These are phyloP conservation scores for Coelopa frigida DNA, from an alignment of 1,140 invertebrate species.

Conservation along the genomic window DNA sequence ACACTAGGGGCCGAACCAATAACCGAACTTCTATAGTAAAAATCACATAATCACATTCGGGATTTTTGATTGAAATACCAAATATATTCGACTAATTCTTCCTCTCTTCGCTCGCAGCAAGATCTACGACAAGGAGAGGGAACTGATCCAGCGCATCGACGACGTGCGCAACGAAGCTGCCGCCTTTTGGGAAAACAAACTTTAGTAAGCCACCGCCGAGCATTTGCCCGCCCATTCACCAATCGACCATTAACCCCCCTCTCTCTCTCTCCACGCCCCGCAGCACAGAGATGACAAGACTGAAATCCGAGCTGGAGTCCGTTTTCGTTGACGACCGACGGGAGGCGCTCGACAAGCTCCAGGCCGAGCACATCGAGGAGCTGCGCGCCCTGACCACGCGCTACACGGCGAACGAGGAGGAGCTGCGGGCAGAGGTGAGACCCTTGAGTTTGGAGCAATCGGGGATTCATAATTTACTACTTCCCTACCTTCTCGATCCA, in stretches of 20 bases:
- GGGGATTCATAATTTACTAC: background rate
- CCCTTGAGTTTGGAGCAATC: background rate
- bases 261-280: conserved; percentile 18
- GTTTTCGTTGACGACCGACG: conserved; percentile 54
- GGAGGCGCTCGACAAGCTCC: conserved; percentile 49
- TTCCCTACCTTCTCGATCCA: conserved; percentile 26
- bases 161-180: conserved; percentile 52
- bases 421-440: conserved; percentile 50
- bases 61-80: background rate
- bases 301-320: conserved; percentile 54
- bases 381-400: conserved; percentile 47
- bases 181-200: conserved; percentile 50
- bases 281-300: conserved; percentile 48
- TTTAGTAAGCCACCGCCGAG: conserved; percentile 35
- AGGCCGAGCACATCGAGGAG: conserved; percentile 48
- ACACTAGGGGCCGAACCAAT: background rate
- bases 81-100: background rate
- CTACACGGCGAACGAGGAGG: conserved; percentile 50
- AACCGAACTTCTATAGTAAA: background rate
- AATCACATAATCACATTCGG: background rate
- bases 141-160: conserved; percentile 49
- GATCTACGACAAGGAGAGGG: conserved; percentile 50
- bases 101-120: conserved; percentile 26
- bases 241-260: too few species aligned
- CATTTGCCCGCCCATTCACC: too few species aligned